Evolutionary conservation across 2,113 vertebrate genomes (phyloP), one percentile per base, ranked within the genome.

Genomic region (Todiramphus saurophagus): DNA sequence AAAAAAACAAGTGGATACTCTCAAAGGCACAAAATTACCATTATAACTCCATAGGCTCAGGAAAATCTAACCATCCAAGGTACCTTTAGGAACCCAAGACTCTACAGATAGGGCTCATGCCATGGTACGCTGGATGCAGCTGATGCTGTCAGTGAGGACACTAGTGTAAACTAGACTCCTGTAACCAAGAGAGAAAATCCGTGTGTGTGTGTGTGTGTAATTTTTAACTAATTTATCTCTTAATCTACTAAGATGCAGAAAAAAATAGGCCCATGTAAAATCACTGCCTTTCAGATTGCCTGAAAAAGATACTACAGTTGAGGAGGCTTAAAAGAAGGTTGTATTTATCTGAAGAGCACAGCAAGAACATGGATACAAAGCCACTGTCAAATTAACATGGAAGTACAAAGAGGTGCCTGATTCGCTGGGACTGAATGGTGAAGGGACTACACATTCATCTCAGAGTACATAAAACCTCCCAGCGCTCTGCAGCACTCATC

Each of bases 301-400:
- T 77, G 63, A 92, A 91, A 51, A 87, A 95, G 89, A 94, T 77
- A 92, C 92, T 93, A 93, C 83, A 92, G 76, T 93, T 46, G 80
- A 91, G 92, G 66, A 91, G 83, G 86, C 62, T 91, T 73, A 89
- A 95, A 96, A 83, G 85, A 50, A 96, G 93, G 92, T 94, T 97
- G 79, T 89, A 93, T 96, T 96, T 96, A 81, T 96, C 89, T 96
- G 90, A 95, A 96, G 89, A 92, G 94, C 81, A 91, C 70, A 95
- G 90, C 93, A 97, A 94, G 90, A 96, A 96, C 89, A 91, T 1
- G 48, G 70, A 90, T 83, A 96, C 87, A 94, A 96, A 95, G 91
- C 81, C 33, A 91, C 88, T 55, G 85, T 90, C 94, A 93, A 93
- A 96, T 97, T 95, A 97, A 92, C 90, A 94, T 15, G 82, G 64